Percentiles rank a stretch among this genome's conserved stretches.
These are phyloP conservation scores for Porites lutea DNA, from an alignment of 64 coral and sea anemone species.

Conservation along the genomic window DNA sequence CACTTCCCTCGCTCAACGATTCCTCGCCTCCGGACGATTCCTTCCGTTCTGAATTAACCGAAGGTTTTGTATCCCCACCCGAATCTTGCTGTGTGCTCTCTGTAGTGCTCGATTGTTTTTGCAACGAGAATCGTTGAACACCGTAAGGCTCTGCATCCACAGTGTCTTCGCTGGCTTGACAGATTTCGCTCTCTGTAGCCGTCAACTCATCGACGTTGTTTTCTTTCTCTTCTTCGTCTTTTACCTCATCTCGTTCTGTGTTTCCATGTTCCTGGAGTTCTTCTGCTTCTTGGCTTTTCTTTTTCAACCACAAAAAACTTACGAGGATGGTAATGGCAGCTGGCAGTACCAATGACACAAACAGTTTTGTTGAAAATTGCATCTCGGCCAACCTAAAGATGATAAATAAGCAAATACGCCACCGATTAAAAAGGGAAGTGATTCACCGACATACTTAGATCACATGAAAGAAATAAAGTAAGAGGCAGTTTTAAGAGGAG, in stretches of 20 bases:
- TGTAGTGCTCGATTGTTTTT: slow-evolving; percentile 28
- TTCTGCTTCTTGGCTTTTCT: slow-evolving; percentile 39
- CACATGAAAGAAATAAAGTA: no score
- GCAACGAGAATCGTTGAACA: background rate
- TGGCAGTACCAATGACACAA: slow-evolving; percentile 57
- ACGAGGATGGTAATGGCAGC: slow-evolving; percentile 83
- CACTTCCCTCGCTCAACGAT: slow-evolving; percentile 78
- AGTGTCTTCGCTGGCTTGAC: background rate
- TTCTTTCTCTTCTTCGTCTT: background rate
- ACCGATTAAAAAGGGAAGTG: background rate
- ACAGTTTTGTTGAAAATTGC: slow-evolving; percentile 57
- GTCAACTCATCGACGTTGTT: background rate
- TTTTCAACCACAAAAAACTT: slow-evolving; percentile 80
- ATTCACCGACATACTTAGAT: no score
- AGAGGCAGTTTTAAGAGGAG: no score
- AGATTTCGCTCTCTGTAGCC: background rate
- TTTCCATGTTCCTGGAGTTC: slow-evolving; percentile 18
- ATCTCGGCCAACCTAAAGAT: slow-evolving; percentile 46
- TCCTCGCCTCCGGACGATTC: slow-evolving; percentile 72
- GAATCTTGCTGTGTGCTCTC: slow-evolving; percentile 67
- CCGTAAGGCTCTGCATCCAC: background rate
- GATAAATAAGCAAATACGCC: background rate
- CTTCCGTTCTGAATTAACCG: slow-evolving; percentile 57
- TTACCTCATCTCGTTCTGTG: background rate
- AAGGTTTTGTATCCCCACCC: slow-evolving; percentile 77